Percentiles rank a stretch among this genome's conserved stretches.
These are phyloP conservation scores for Danio jaintianensis DNA, from an alignment of 2,797 vertebrate species.

Conservation along the genomic window DNA sequence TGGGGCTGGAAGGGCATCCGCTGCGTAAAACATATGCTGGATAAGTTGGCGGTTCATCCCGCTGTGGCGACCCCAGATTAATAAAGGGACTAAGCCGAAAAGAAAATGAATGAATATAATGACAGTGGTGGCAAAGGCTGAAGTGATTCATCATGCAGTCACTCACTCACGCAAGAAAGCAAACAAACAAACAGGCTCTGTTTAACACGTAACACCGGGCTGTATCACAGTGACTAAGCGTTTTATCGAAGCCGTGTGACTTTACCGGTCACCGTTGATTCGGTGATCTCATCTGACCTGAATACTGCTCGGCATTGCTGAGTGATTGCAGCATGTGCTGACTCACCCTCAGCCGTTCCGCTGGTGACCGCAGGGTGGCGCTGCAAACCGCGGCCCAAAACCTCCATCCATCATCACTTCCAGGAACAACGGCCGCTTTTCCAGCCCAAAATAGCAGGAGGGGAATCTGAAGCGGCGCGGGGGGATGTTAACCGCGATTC, in stretches of 20 bases:
- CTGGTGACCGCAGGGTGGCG: constrained; percentile 53
- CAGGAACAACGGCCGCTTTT: constrained; percentile 31
- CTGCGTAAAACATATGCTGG: no score
- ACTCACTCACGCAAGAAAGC: background rate
- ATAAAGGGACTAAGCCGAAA: no score
- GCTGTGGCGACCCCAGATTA: no score
- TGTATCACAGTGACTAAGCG: constrained; percentile 56
- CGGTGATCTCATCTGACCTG: constrained; percentile 56
- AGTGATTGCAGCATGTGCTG: constrained; percentile 64
- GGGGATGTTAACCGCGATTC: background rate
- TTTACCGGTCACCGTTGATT: constrained; percentile 28
- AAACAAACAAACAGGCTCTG: background rate
- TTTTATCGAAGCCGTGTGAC: constrained; percentile 28
- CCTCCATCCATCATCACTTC: constrained; percentile 35
- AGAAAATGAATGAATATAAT: no score
- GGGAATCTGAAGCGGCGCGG: background rate
- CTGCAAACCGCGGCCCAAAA: background rate
- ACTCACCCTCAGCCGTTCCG: constrained; percentile 41
- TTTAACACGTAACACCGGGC: background rate
- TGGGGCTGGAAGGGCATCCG: no score
- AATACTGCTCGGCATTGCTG: constrained; percentile 57
- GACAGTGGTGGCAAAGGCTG: no score
- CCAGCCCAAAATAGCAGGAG: constrained; percentile 31
- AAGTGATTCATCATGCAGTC: background rate
- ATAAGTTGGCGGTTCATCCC: no score